Evolutionary conservation across 2,797 vertebrate genomes (phyloP), one percentile per base, ranked within the genome.

Genomic region (Poeciliopsis presidionis): DNA sequence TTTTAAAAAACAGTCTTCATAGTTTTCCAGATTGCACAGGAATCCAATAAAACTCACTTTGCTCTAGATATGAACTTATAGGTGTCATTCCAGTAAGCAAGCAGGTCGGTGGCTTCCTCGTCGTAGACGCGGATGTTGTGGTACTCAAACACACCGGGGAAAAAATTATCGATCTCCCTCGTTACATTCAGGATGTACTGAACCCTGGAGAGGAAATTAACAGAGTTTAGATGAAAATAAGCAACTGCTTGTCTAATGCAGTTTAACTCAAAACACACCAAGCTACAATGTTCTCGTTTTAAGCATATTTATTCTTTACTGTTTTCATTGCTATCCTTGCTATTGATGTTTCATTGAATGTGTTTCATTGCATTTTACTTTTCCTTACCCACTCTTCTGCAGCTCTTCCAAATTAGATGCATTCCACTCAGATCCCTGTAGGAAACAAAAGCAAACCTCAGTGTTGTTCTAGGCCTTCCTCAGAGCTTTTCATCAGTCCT

Each of bases 61-160:
- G 98, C 98, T 94, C 98, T 97, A 76, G 98, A 97, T 96, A 99
- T 99, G 94, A 99, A 99, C 93, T 98, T 99, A 94, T 97, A 99
- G 65, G 98, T 98, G 74, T 99, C 98, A 41, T 99, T 99, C 98
- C 98, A 99, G 88, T 97, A 98, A 53, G 97, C 97, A 75, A 99
- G 94, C 79, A 99, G 96, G 91, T 99, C 98, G 0, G 98, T 99
- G 79, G 97, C 97, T 89, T 99, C 98, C 93, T 99, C 98, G 14
- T 99, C 98, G 6, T 99, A 99, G 33, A 99, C 98, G 0, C 98
- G 96, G 87, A 99, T 99, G 89, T 99, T 99, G 91, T 99, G 97
- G 90, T 99, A 99, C 78, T 98, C 98, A 0, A 99, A 99, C 82
- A 98, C 89, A 33, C 98, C 98, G 0, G 98, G 98, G 91, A 99